phyloP scores from a whole-genome alignment of 2,113 vertebrate genomes.

The Stictonetta naevosa region DNA sequence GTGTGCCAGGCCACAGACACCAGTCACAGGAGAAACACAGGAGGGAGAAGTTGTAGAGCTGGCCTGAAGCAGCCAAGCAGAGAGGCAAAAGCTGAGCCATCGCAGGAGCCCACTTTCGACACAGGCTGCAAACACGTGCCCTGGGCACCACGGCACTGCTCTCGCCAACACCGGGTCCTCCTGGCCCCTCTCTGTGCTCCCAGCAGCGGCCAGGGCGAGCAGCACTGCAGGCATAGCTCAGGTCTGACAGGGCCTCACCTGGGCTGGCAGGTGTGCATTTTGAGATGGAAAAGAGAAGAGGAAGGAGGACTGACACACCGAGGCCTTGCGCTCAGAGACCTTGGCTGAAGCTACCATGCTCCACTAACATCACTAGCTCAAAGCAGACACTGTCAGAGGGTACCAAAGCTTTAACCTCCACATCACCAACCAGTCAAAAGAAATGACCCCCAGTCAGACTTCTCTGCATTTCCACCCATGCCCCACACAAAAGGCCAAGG shows the following conservation, averaged over 20 bases:
- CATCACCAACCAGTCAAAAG: neutral
- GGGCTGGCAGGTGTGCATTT: neutral
- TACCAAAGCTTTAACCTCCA: neutral
- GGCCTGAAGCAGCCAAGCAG: neutral
- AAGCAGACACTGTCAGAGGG: neutral
- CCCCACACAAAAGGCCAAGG: neutral
- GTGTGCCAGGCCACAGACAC: neutral
- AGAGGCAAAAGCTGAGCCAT: neutral
- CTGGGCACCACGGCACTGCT: fast-evolving
- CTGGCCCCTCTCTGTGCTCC: neutral
- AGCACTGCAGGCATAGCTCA: neutral
- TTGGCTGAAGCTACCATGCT: neutral
- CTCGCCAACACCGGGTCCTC: fast-evolving
- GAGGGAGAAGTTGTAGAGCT: neutral
- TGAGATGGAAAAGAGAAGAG: neutral
- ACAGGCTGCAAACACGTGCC: fast-evolving
- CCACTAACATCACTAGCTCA: neutral
- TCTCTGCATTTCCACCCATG: neutral
- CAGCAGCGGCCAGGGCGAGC: neutral
- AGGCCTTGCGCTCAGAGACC: neutral
- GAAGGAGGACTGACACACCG: neutral
- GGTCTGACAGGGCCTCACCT: neutral
- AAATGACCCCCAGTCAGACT: neutral
- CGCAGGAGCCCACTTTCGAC: neutral
- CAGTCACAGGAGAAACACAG: neutral